These are phyloP conservation scores for Norana najaformis DNA, from an alignment of 2,888 invertebrate genomes.

Conservation along the genomic window DNA sequence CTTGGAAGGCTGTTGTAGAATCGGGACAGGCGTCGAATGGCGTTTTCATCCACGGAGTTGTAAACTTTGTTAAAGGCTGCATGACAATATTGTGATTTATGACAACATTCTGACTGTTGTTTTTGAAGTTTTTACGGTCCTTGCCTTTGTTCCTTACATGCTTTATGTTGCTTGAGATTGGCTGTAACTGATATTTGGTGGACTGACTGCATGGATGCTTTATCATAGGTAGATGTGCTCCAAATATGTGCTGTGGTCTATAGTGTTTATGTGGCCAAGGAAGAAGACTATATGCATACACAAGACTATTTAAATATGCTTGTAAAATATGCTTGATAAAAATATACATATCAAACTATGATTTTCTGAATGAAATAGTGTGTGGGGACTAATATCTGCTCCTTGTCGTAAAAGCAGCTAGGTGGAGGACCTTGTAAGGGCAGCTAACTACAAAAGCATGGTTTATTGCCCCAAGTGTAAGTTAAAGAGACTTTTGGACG, in stretches of 20 bases:
- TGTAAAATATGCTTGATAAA: background rate
- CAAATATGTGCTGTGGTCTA: background rate
- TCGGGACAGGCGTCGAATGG: background rate
- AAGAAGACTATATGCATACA: background rate
- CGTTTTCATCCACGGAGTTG: background rate
- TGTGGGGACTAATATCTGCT: background rate
- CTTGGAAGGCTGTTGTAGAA: background rate
- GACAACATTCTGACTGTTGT: background rate
- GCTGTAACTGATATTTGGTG: constrained; percentile 16
- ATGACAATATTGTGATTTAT: constrained; percentile 19
- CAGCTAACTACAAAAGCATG: background rate
- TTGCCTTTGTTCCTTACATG: background rate
- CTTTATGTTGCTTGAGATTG: background rate
- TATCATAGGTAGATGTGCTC: background rate
- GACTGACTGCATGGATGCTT: background rate
- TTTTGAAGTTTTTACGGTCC: background rate
- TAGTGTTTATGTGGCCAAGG: background rate
- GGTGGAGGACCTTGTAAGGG: background rate
- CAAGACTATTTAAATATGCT: background rate
- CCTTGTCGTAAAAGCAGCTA: background rate
- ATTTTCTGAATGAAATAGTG: background rate
- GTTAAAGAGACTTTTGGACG: too few species aligned
- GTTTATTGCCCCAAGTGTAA: background rate
- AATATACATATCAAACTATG: background rate
- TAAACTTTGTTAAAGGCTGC: background rate